Evolutionary conservation across 2,113 vertebrate species (phyloP), one percentile per base, ranked within the genome.

Genomic region (Hippocampus abdominalis): DNA sequence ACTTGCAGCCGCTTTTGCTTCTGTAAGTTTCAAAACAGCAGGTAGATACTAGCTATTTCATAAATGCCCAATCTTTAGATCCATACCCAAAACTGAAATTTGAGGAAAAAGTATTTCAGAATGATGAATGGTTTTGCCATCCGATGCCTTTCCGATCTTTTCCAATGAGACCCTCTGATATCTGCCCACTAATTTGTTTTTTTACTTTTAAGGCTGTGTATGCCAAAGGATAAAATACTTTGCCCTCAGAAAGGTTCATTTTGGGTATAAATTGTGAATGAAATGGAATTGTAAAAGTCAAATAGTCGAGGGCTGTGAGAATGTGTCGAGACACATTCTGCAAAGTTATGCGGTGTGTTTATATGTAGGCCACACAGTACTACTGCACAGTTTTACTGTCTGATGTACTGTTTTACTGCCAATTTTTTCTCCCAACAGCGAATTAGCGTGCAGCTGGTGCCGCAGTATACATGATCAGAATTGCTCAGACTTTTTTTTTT

Each of bases 1-100:
- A 16, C 89, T 98, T 71, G 78, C 78, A 69, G 91, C 91, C 70
- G 78, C 78, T 70, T 91, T 91, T 72, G 94, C 94, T 21, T 95
- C 96, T 21, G 96, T 98, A 76, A 92, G 95, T 90, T 76, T 20
- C 49, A 32, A 61, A 71, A 32, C 16, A 51, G 12, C 51, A 23
- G 51, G 7, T n/a, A n/a, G 51, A 3, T 11, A 9, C n/a, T 23
- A 23, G 46, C 40, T 53, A 48, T 49, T 25, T 74, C 13, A 27
- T 65, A 60, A 32, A 60, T 20, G 5, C 27, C 27, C 54, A 27
- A 13, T 57, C 54, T 57, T 7, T 16, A 15, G 54, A 15, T 27
- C 12, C 4, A 13, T 1, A 56, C 0, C 12, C 25, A 39, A 62
- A 49, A n/a, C 13, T 10, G 29, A n/a, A 25, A 23, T 8, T 3